Conservation (phyloP, 2,113 vertebrate genomes). For the Cavia aperea region DNA sequence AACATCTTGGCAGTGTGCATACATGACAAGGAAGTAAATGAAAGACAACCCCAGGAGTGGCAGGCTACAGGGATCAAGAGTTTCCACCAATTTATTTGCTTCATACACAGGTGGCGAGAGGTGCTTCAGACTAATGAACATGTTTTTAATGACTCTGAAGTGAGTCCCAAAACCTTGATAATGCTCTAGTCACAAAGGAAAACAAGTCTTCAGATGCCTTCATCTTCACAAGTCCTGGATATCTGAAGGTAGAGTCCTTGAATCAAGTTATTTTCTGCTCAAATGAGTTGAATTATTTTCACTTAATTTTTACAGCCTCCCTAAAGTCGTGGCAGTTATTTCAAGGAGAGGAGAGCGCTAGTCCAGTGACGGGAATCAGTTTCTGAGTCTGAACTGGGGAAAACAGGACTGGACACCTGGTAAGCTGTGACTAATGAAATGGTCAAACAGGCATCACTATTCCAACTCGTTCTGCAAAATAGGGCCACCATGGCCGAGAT, state of each 20-base stretch:
- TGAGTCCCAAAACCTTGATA: slow-evolving; percentile 42
- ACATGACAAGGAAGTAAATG: slow-evolving; percentile 9
- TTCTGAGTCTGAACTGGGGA: slow-evolving; percentile 50
- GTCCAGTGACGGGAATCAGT: slow-evolving; percentile 50
- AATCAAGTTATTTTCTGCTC: slow-evolving; percentile 40
- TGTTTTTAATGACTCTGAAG: slow-evolving; percentile 57
- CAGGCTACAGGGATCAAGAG: slow-evolving; percentile 24
- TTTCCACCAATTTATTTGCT: slow-evolving; percentile 31
- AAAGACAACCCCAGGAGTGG: not conserved
- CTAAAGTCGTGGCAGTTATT: not conserved
- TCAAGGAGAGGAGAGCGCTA: slow-evolving; percentile 47
- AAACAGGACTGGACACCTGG: slow-evolving; percentile 49
- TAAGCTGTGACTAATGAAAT: slow-evolving; percentile 59
- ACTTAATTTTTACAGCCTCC: slow-evolving; percentile 37
- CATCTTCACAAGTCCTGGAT: not conserved
- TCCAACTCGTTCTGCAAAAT: not conserved
- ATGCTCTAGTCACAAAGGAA: slow-evolving; percentile 36
- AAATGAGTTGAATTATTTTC: slow-evolving; percentile 60
- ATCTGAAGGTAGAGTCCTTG: slow-evolving; percentile 28
- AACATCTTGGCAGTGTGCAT: not conserved
- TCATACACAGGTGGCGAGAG: slow-evolving; percentile 28
- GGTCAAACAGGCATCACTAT: not conserved
- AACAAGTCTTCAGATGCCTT: slow-evolving; percentile 23
- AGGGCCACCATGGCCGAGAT: no score
- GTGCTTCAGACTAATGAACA: slow-evolving; percentile 48